Percentiles rank a stretch among this genome's conserved stretches.
Conservation (phyloP, 2,797 vertebrate genomes). For the Rallus crepitans region DNA sequence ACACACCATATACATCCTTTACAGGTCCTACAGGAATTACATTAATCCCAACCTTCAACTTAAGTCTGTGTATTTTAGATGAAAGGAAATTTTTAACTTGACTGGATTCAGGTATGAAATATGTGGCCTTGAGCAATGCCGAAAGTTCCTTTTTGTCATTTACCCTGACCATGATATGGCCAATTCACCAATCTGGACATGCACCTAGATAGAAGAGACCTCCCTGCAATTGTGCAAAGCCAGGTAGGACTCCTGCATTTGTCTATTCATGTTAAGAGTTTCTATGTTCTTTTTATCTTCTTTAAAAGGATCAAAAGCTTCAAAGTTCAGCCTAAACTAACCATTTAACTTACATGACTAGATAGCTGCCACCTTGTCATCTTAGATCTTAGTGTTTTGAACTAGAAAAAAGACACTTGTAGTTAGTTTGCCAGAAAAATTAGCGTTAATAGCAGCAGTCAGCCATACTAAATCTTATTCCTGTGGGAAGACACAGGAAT, state of each 20-base stretch:
- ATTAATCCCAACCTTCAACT: neutral
- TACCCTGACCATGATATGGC: neutral
- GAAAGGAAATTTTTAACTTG: neutral
- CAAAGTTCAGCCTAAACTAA: neutral
- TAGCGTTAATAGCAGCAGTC: neutral
- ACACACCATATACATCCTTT: neutral
- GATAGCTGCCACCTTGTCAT: neutral
- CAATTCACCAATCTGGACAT: neutral
- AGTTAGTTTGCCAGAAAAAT: neutral
- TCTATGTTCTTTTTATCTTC: neutral
- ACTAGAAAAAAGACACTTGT: neutral
- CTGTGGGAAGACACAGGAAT: neutral
- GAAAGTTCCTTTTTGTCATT: neutral
- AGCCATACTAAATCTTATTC: neutral
- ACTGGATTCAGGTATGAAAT: neutral
- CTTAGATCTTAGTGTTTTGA: neutral
- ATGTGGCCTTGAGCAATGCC: neutral
- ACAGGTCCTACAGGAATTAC: neutral
- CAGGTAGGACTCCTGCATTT: neutral
- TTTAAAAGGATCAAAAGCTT: neutral
- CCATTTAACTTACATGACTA: neutral
- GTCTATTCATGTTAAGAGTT: neutral
- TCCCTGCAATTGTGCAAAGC: neutral
- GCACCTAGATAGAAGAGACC: neutral
- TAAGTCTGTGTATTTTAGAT: neutral